Percentiles rank a stretch among this genome's conserved stretches.
phyloP scores from a whole-genome alignment of 1,140 invertebrate genomes.

The Alviniconcha marisindica region DNA sequence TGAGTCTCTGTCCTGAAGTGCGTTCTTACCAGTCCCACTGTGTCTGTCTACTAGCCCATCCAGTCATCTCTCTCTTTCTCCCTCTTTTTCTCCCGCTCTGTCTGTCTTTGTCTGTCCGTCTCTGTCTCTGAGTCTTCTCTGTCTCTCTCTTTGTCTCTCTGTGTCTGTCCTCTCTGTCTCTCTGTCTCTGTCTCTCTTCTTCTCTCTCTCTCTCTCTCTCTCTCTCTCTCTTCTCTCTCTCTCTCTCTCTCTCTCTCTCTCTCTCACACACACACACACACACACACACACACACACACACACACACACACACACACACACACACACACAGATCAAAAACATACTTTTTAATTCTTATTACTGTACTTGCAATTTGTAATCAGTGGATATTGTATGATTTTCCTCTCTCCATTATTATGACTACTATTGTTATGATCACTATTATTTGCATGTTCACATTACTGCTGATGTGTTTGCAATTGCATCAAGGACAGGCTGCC shows the following conservation, averaged over 20 bases:
- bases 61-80: not conserved
- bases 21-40: not conserved
- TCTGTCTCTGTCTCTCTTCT: not conserved
- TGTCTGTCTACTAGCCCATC: too few relatives aligned
- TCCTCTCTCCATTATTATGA: too few relatives aligned
- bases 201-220: conserved; percentile 17
- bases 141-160: not conserved
- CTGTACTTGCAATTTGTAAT: too few relatives aligned
- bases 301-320: not conserved
- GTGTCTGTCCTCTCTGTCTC: not conserved
- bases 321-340: not conserved
- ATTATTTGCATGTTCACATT: too few relatives aligned
- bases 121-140: not conserved
- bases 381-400: too few relatives aligned
- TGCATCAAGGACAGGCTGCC: too few relatives aligned
- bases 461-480: too few relatives aligned
- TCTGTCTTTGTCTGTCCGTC: not conserved
- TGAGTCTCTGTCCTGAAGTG: not conserved
- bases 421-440: too few relatives aligned
- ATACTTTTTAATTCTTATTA: too few relatives aligned
- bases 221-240: not conserved
- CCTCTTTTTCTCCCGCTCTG: not conserved
- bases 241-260: not conserved
- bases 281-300: not conserved
- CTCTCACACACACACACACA: not conserved